Base-by-base conservation (phyloP, 2,113 vertebrate species). In the Natator depressus region DNA sequence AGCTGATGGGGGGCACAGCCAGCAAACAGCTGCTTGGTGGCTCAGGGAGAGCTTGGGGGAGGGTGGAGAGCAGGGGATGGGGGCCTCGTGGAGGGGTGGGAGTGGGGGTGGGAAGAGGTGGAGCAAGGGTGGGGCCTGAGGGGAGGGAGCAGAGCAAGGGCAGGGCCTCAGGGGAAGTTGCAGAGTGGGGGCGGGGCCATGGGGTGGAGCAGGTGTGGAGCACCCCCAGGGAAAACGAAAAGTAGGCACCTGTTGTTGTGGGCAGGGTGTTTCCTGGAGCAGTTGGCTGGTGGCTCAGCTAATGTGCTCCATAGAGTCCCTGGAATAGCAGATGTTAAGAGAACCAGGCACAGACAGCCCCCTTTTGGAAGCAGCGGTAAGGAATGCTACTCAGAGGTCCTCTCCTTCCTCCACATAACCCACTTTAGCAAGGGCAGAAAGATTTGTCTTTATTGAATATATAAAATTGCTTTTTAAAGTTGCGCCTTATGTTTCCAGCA, bases 381-480 rank as follows among this genome's bases (percentile, higher is more conserved):
- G 10, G 25, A 90, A 14, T 8, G 13, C 3, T 24, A 14, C 19
- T 88, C 35, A 84, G 35, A 55, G 5, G 1, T 4, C 5, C 3
- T n/a, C 3, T 91, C 0, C 0, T 42, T 3, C 9, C 6, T 47
- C 8, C 3, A 35, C 1, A 35, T 0, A 11, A 62, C 42, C 83
- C 13, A 57, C 0, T 46, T 4, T 0, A 0, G 3, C 8, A 19
- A 91, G 17, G 35, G 19, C 8, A 5, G 14, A 82, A 82, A 2
- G 24, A 27, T 13, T 46, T 46, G 25, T 65, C 35, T 88, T 90
- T 20, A 80, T 22, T 42, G 13, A 4, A 2, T 50, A 0, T 84
- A 11, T 11, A 24, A 51, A 53, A 9, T 78, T 47, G 25, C 75
- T 78, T 78, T 47, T 27, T 47, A 46, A 78, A 27, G 25, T 78